Conservation (phyloP, 2,888 invertebrate genomes). For the Zhuqinia jingwanae region DNA sequence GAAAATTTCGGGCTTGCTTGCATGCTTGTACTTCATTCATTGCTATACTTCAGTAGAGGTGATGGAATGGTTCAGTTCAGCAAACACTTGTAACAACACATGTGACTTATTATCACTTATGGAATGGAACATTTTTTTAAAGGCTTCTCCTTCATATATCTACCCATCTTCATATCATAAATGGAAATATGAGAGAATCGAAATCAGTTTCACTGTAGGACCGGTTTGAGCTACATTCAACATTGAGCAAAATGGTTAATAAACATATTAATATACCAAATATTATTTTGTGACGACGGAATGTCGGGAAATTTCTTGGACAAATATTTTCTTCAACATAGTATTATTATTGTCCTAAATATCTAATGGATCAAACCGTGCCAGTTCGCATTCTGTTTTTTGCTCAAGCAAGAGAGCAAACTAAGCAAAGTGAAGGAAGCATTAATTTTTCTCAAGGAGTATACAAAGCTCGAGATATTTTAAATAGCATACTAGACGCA, state of each 20-base stretch:
- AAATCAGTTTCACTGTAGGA: not conserved
- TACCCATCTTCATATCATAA: no score
- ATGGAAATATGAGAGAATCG: no score
- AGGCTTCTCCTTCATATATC: not conserved
- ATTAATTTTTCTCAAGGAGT: constrained; percentile 82
- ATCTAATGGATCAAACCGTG: constrained; percentile 72
- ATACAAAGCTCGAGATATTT: constrained; percentile 84
- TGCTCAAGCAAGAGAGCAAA: constrained; percentile 93
- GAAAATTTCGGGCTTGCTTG: no score
- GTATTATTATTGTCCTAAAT: no score
- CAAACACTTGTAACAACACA: not conserved
- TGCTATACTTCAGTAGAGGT: no score
- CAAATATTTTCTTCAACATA: no score
- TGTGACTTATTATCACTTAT: no score
- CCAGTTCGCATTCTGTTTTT: constrained; percentile 90
- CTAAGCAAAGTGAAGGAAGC: constrained; percentile 84
- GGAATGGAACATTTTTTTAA: not conserved
- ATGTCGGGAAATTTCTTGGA: no score
- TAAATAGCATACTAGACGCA: constrained; percentile 84
- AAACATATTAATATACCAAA: no score
- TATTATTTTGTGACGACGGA: no score
- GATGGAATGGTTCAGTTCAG: not conserved
- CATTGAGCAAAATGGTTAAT: not conserved
- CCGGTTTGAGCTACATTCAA: not conserved
- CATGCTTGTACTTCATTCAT: no score